Evolutionary conservation across 53 echinoderm and acorn worm genomes (phyloP).

Genomic region (Mesocentrotus franciscanus): DNA sequence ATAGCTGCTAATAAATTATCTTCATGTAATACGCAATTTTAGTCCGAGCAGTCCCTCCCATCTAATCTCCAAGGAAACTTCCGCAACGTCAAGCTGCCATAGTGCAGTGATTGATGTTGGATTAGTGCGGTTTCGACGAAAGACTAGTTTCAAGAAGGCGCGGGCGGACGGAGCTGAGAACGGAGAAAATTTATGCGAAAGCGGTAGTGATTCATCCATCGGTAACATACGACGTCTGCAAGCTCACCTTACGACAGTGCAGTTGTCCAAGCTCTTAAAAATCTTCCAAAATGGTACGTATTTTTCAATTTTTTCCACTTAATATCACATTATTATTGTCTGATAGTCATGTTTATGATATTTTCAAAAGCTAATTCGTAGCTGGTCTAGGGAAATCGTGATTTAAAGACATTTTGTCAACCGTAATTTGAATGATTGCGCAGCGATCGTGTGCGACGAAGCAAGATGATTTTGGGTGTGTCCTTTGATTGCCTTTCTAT

Average conservation of each 20-base stretch:
- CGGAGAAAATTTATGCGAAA: not conserved
- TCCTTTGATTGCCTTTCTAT: not conserved
- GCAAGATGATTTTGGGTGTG: slow-evolving; percentile 1
- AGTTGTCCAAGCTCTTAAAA: slow-evolving; percentile 52
- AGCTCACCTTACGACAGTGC: slow-evolving; percentile 65
- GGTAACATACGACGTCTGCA: slow-evolving; percentile 63
- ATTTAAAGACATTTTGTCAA: not conserved
- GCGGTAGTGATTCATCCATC: slow-evolving; percentile 26
- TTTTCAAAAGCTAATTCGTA: not conserved
- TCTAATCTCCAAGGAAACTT: no score
- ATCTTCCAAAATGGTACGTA: slow-evolving; percentile 60
- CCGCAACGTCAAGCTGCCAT: not conserved
- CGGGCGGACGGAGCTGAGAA: slow-evolving; percentile 42
- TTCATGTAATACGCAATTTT: no score
- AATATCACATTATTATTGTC: not conserved
- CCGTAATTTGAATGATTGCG: not conserved
- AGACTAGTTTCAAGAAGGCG: slow-evolving; percentile 46
- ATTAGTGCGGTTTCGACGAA: not conserved
- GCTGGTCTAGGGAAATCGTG: not conserved
- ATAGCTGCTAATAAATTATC: no score
- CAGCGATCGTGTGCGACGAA: not conserved
- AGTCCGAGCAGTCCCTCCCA: no score
- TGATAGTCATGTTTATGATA: not conserved
- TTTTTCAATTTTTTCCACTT: not conserved
- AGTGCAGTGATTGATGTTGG: not conserved